Conservation (phyloP, 2,888 invertebrate genomes). For the Philaethria dido region DNA sequence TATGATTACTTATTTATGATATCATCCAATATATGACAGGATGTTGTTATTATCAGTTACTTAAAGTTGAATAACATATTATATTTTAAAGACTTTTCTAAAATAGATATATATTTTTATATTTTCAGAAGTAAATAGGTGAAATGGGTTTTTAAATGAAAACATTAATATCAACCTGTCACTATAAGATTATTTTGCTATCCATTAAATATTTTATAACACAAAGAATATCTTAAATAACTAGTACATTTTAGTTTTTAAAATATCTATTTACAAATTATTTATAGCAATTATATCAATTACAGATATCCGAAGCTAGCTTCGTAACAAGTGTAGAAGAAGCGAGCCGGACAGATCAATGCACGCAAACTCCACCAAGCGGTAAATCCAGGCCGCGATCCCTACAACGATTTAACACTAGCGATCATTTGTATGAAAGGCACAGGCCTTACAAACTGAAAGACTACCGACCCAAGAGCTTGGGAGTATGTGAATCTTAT, state of each 20-base stretch:
- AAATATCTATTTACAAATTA: neutral
- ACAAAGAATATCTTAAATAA: too few relatives aligned
- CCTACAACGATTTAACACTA: conserved; percentile 82
- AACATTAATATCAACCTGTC: too few relatives aligned
- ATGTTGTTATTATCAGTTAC: neutral
- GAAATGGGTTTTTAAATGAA: too few relatives aligned
- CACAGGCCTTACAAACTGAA: conserved; percentile 59
- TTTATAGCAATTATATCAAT: neutral
- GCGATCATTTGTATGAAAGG: conserved; percentile 75
- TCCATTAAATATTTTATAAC: too few relatives aligned
- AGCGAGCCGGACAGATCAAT: conserved; percentile 70
- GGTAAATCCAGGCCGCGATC: conserved; percentile 75
- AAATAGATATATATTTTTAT: too few relatives aligned
- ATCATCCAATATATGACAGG: neutral
- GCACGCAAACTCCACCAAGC: conserved; percentile 77
- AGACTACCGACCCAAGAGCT: conserved; percentile 65
- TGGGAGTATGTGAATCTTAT: conserved; percentile 72
- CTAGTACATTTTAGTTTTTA: too few relatives aligned
- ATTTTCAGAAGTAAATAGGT: too few relatives aligned
- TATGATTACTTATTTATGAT: neutral
- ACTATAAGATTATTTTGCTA: too few relatives aligned
- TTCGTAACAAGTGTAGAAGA: conserved; percentile 79
- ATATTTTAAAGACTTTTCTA: too few relatives aligned
- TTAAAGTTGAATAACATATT: neutral
- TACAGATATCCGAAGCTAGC: conserved; percentile 77